These are phyloP conservation scores for Knipowitschia caucasica DNA, from an alignment of 2,797 vertebrate species.

Conservation along the genomic window DNA sequence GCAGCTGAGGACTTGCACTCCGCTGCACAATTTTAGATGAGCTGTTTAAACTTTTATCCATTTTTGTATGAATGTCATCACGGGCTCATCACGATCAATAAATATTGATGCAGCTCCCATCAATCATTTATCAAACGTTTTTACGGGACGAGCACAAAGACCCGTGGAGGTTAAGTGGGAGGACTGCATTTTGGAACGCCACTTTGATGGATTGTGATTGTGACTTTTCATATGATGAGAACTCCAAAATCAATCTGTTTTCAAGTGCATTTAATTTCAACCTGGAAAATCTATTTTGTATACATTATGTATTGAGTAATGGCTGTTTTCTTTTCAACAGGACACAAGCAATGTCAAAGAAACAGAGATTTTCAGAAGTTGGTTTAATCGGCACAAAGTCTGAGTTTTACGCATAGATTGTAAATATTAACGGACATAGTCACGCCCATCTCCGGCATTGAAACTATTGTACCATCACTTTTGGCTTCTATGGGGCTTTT, in stretches of 20 bases:
- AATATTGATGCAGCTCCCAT: slow-evolving; percentile 65
- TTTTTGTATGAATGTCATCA: slow-evolving; percentile 19
- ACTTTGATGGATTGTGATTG: neutral
- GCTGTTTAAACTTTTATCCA: slow-evolving; percentile 63
- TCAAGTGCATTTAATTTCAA: neutral
- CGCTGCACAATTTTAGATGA: slow-evolving; percentile 45
- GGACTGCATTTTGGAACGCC: neutral
- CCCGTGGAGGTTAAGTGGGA: slow-evolving; percentile 27
- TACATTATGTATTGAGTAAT: neutral
- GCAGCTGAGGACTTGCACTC: slow-evolving; percentile 5
- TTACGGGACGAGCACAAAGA: slow-evolving; percentile 34
- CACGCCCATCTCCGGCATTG: too few relatives aligned
- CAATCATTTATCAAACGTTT: slow-evolving; percentile 53
- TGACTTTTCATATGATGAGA: neutral
- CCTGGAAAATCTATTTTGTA: neutral
- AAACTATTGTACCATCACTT: too few relatives aligned
- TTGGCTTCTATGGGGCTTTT: too few relatives aligned
- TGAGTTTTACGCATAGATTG: too few relatives aligned
- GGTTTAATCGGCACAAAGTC: too few relatives aligned
- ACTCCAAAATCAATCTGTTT: neutral
- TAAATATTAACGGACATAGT: too few relatives aligned
- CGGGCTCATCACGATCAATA: slow-evolving; percentile 62
- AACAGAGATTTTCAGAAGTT: too few relatives aligned
- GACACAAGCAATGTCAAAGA: neutral
- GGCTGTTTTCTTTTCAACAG: neutral